Base-by-base conservation (phyloP, 2,888 invertebrate genomes). In the Scaptomyza tumidula region DNA sequence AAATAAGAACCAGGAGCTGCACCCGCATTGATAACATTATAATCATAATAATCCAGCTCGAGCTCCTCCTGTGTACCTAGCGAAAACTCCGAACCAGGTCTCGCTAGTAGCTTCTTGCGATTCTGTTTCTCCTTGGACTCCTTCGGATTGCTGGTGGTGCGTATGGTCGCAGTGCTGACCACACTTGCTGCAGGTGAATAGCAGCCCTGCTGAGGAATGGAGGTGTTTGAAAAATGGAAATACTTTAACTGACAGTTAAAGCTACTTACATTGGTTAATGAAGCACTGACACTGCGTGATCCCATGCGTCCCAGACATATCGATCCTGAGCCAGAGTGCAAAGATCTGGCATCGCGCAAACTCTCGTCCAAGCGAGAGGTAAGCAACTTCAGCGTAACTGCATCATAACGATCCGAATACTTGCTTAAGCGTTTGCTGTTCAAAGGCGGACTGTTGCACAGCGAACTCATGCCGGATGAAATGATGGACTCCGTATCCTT, bases 21-120 rank as follows among this genome's bases (percentile, higher is more conserved):
- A 67, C 96, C 96, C 1, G 95, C 94, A 89, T 97, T 97, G 53
- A 95, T 95, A 7, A 97, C 97, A 93, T 97, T 97, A 86, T 97
- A 97, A 90, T 97, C 97, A 89, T 97, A 97, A 88, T 97, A 97
- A 90, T 97, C 97, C 74, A 97, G 93, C 91, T 97, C 97, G 87
- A 97, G 93, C 86, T 97, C 97, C 48, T 93, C 93, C 52, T 96
- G 96, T 48, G 94, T 95, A 0, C 93, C 93, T 29, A 97, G 93
- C 54, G 97, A 97, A 80, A 96, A 95, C 88, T 97, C 97, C 0
- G 97, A 97, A 0, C 95, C 95, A 2, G 94, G 94, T 3, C 94
- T 93, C 6, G 94, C 94, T 29, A 96, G 92, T 9, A 95, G 91
- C 75, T 93, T 93, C 69, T 95, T 95, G 2, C 96, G 94, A 91